phyloP scores from a whole-genome alignment of 2,797 vertebrate genomes.

The Smutsia temminckii region DNA sequence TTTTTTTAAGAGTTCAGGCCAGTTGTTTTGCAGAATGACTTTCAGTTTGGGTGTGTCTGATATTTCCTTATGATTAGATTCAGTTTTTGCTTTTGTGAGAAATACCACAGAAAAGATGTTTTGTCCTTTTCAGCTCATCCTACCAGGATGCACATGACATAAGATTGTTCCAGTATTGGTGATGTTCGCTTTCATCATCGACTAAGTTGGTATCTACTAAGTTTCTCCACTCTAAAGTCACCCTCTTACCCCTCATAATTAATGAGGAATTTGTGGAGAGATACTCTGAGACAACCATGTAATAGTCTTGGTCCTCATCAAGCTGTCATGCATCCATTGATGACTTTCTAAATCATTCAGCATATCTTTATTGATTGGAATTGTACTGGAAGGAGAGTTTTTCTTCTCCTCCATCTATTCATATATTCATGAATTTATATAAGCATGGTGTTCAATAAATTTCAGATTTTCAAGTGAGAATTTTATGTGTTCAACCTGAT shows the following conservation, averaged over 20 bases:
- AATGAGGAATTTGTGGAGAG: not conserved
- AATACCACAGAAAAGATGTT: not conserved
- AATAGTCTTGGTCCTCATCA: not conserved
- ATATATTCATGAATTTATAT: not conserved
- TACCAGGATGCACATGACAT: not conserved
- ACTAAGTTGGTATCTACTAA: not conserved
- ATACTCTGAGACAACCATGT: not conserved
- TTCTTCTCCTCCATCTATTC: not conserved
- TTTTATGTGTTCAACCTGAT: not conserved
- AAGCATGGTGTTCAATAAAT: not conserved
- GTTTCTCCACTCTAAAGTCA: not conserved
- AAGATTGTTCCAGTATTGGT: not conserved
- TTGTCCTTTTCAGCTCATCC: not conserved
- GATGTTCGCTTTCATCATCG: not conserved
- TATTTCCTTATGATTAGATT: constrained; percentile 17
- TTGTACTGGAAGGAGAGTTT: not conserved
- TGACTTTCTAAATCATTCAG: not conserved
- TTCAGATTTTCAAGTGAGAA: constrained; percentile 16
- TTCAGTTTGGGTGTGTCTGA: not conserved
- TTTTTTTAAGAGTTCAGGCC: constrained; percentile 16
- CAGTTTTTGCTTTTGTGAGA: not conserved
- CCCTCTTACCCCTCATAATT: not conserved
- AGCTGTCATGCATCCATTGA: not conserved
- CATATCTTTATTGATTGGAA: not conserved
- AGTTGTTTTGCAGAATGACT: constrained; percentile 19